Percentiles rank a stretch among this genome's conserved stretches.
These are phyloP conservation scores for Phyllostomus hastatus DNA, from an alignment of 2,113 vertebrate genomes.

Conservation along the genomic window DNA sequence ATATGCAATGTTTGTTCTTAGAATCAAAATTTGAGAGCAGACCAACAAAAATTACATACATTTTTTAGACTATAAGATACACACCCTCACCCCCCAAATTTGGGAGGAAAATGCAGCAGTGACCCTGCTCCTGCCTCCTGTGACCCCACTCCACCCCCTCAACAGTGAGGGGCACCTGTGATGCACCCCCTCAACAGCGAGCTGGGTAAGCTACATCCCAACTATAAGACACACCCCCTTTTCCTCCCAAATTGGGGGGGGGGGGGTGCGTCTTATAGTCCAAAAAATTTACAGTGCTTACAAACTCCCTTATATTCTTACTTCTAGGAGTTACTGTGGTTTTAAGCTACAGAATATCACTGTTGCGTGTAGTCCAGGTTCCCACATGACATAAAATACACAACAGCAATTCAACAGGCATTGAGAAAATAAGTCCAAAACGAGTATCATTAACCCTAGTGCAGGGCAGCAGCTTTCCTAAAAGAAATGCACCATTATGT, in stretches of 20 bases:
- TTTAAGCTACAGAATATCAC: neutral
- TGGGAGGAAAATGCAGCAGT: too few relatives aligned
- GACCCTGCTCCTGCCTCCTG: too few relatives aligned
- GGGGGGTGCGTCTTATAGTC: too few relatives aligned
- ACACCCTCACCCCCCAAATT: too few relatives aligned
- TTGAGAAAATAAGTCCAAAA: conserved; percentile 29
- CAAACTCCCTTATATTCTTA: neutral
- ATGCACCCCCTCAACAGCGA: too few relatives aligned
- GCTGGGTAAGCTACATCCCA: too few relatives aligned
- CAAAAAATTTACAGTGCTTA: neutral
- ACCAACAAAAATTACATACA: neutral
- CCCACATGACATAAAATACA: neutral
- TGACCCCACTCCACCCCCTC: too few relatives aligned
- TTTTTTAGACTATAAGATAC: too few relatives aligned
- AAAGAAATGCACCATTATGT: neutral
- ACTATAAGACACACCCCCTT: too few relatives aligned
- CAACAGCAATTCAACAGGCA: neutral
- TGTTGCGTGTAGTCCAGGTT: neutral
- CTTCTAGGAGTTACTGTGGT: neutral
- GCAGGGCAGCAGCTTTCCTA: neutral
- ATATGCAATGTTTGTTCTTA: neutral
- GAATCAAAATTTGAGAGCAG: neutral
- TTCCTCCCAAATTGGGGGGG: too few relatives aligned
- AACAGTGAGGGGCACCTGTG: too few relatives aligned
- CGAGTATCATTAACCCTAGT: neutral